Evolutionary conservation across 2,888 invertebrate species (phyloP), one percentile per base, ranked within the genome.

Genomic region (Chydorus sphaericus): DNA sequence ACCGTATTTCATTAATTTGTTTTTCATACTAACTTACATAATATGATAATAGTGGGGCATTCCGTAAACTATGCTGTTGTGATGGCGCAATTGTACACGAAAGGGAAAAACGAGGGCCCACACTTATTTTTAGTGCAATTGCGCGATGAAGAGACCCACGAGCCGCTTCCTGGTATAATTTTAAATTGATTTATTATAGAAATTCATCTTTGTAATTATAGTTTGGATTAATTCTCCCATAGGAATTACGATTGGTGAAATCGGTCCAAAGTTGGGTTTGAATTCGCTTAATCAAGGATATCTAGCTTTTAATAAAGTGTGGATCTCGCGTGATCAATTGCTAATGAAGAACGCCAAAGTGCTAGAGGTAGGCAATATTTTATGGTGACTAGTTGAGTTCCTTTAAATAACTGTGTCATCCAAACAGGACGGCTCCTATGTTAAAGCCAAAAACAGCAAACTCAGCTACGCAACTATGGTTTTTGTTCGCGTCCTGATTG

Each of bases 11-110:
- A n/a, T n/a, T n/a, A n/a, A n/a, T n/a, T n/a, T n/a, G n/a, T n/a
- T n/a, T n/a, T n/a, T n/a, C n/a, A n/a, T n/a, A n/a, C n/a, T n/a
- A n/a, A n/a, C n/a, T n/a, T n/a, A n/a, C n/a, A n/a, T n/a, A n/a
- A n/a, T n/a, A n/a, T n/a, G n/a, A n/a, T n/a, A n/a, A n/a, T n/a
- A 92, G 91, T 94, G 80, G 94, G 91, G 1, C 92, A 93, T 62
- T 88, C 92, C 0, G 84, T 87, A 8, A 96, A 92, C 72, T 83
- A 92, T 72, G 90, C 91, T 39, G 75, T 96, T 38, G 89, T 96
- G 0, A 82, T 93, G 68, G 94, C 96, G 2, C 92, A 93, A 67
- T 76, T 97, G 3, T 80, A 86, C 68, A 85, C 88, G 4, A 78
- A 83, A 64, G 88, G 86, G 1, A 74, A 83, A 67, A 83, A 84